phyloP scores from a whole-genome alignment of 92 coral and sea anemone genomes.

The Palythoa caribaeorum region DNA sequence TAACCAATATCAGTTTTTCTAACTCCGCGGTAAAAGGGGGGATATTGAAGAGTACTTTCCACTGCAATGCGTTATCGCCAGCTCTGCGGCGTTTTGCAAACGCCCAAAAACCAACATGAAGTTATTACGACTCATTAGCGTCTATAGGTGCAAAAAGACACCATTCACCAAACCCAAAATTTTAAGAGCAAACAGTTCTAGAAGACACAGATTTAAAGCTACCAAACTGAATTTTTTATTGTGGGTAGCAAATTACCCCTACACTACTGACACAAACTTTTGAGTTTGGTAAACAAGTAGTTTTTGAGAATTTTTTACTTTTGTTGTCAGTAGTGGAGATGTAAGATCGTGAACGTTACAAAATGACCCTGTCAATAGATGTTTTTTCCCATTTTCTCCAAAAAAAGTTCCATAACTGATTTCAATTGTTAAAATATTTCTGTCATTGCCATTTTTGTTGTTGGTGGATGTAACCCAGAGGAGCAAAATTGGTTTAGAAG shows the following conservation, averaged over 20 bases:
- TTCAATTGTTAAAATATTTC: not conserved
- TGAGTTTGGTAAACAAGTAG: not conserved
- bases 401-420: not conserved
- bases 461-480: no score
- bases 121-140: constrained; percentile 5
- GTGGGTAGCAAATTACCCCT: not conserved
- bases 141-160: constrained; percentile 5
- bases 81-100: constrained; percentile 24
- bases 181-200: constrained; percentile 3
- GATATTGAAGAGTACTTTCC: constrained; percentile 11
- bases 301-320: not conserved
- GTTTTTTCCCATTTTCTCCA: not conserved
- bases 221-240: not conserved
- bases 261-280: not conserved
- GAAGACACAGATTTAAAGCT: not conserved
- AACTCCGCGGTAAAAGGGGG: constrained; percentile 28
- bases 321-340: not conserved
- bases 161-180: constrained; percentile 17
- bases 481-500: no score
- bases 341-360: not conserved
- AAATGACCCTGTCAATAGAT: constrained; percentile 5
- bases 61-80: constrained; percentile 24
- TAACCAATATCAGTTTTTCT: constrained; percentile 17
- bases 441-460: not conserved
- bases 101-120: constrained; percentile 23